Percentiles rank a stretch among this genome's conserved stretches.
phyloP scores from a whole-genome alignment of 2,888 invertebrate genomes.

The Lasioglossum villosulum region DNA sequence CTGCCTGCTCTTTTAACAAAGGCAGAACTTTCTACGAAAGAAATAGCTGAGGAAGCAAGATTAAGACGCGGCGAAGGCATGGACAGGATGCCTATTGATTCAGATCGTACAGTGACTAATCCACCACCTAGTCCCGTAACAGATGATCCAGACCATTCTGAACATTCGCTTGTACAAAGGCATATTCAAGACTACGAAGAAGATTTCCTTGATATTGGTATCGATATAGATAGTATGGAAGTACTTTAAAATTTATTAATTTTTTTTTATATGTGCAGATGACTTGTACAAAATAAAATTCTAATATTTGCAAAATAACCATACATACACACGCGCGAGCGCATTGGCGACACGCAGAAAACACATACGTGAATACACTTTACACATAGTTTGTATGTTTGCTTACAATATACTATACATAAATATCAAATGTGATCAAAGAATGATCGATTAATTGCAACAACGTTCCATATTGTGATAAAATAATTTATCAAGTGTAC shows the following conservation, averaged over 20 bases:
- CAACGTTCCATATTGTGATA: constrained; percentile 61
- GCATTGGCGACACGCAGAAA: not conserved
- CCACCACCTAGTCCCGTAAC: constrained; percentile 94
- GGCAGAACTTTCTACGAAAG: constrained; percentile 86
- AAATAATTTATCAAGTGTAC: constrained; percentile 62
- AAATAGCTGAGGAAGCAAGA: constrained; percentile 86
- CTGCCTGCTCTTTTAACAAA: constrained; percentile 88
- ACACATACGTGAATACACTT: constrained; percentile 38
- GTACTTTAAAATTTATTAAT: constrained; percentile 85
- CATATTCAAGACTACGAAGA: constrained; percentile 87
- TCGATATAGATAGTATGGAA: constrained; percentile 90
- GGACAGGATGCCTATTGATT: constrained; percentile 80
- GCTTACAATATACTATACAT: constrained; percentile 51
- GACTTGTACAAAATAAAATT: constrained; percentile 53
- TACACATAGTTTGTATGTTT: constrained; percentile 52
- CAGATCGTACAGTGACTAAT: constrained; percentile 87
- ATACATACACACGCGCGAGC: not conserved
- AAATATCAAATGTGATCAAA: constrained; percentile 39
- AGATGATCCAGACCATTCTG: constrained; percentile 86
- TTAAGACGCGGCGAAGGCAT: constrained; percentile 82
- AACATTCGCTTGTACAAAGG: constrained; percentile 78
- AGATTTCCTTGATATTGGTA: constrained; percentile 89
- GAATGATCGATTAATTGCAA: constrained; percentile 26
- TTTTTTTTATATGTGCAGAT: constrained; percentile 39
- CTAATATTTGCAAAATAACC: constrained; percentile 36